Conservation (phyloP, 2,888 invertebrate genomes). For the Lomographa bimaculata region DNA sequence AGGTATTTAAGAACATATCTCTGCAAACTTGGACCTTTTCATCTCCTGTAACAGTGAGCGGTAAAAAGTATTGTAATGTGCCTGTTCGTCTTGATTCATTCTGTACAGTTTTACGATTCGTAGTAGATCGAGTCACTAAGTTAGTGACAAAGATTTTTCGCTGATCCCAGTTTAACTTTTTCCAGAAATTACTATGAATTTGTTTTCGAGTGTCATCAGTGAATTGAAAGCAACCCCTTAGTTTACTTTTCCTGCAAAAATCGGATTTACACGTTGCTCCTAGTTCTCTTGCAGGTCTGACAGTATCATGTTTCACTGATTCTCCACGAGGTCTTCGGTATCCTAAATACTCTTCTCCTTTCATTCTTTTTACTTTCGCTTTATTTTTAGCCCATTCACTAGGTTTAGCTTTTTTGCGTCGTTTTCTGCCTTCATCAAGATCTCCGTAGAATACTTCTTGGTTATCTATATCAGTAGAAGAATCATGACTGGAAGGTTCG, state of each 20-base stretch:
- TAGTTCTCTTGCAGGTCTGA: slow-evolving; percentile 14
- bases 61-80: too few relatives aligned
- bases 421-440: slow-evolving; percentile 28
- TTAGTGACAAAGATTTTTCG: slow-evolving; percentile 1
- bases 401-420: slow-evolving; percentile 17
- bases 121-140: not conserved
- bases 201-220: slow-evolving; percentile 1
- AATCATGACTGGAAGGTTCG: too few relatives aligned
- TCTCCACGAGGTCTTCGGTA: slow-evolving; percentile 18
- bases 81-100: too few relatives aligned
- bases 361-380: slow-evolving; percentile 23
- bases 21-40: slow-evolving; percentile 29
- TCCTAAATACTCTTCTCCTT: slow-evolving; percentile 31
- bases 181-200: slow-evolving; percentile 2
- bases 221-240: not conserved
- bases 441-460: slow-evolving; percentile 12
- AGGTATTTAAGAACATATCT: slow-evolving; percentile 30
- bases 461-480: too few relatives aligned
- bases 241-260: slow-evolving; percentile 1
- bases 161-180: slow-evolving; percentile 2
- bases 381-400: slow-evolving; percentile 27
- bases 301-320: slow-evolving; percentile 19
- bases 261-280: slow-evolving; percentile 2
- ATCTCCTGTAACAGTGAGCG: not conserved
- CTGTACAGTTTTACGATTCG: slow-evolving; percentile 1